Evolutionary conservation across 2,113 vertebrate genomes (phyloP).

Genomic region (Sapajus apella): DNA sequence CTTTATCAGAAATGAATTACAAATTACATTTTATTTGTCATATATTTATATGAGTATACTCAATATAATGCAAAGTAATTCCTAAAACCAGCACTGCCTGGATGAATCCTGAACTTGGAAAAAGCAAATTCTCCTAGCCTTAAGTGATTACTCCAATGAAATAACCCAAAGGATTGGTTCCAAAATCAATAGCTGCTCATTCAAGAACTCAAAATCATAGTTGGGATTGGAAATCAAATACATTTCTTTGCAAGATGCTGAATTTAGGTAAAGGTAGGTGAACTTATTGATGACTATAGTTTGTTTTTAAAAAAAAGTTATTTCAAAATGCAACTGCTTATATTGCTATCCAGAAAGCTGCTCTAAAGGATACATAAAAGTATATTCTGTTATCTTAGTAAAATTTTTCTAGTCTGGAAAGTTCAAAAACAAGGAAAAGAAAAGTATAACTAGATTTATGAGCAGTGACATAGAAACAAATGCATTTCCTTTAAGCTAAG

Average conservation of each 20-base stretch:
- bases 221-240: neutral
- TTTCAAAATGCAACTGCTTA: neutral
- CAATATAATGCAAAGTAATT: neutral
- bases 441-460: neutral
- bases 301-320: conserved; percentile 30
- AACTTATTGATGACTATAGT: neutral
- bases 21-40: neutral
- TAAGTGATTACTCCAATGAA: conserved; percentile 32
- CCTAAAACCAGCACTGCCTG: neutral
- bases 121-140: neutral
- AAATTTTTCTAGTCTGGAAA: conserved; percentile 1
- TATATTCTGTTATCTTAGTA: neutral
- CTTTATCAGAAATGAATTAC: neutral
- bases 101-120: neutral
- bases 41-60: neutral
- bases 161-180: neutral
- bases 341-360: neutral
- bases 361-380: neutral
- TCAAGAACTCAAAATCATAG: conserved; percentile 14
- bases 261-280: neutral
- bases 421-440: neutral
- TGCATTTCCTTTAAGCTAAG: neutral
- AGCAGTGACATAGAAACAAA: conserved; percentile 1
- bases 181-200: conserved; percentile 30
- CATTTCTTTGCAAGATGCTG: neutral